Percentiles rank a stretch among this genome's conserved stretches.
Conservation (phyloP, 2,113 vertebrate species). For the Hystrix brachyura region DNA sequence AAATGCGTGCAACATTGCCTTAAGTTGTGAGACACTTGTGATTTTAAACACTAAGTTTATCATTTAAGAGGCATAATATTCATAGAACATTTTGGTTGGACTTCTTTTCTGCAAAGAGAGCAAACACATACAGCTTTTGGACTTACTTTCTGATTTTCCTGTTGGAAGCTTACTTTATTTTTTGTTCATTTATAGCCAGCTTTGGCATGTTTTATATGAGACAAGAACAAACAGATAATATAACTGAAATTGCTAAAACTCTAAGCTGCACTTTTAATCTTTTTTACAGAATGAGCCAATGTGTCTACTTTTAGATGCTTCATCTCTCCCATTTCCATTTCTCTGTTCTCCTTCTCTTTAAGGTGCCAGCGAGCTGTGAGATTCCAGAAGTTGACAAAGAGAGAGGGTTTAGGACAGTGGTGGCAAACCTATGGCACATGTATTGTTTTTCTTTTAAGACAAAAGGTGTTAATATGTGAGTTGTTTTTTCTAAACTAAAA, state of each 20-base stretch:
- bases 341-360: constrained; percentile 3
- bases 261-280: constrained; percentile 33
- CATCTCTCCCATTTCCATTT: not conserved
- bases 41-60: constrained; percentile 40
- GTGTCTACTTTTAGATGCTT: constrained; percentile 41
- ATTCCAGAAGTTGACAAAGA: constrained; percentile 31
- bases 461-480: not conserved
- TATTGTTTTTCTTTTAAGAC: not conserved
- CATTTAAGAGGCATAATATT: constrained; percentile 26
- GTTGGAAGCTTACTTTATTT: constrained; percentile 29
- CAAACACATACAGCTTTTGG: constrained; percentile 24
- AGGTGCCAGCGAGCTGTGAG: constrained; percentile 20
- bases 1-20: not conserved
- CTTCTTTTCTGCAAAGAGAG: constrained; percentile 50
- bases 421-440: not conserved
- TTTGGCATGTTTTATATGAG: constrained; percentile 11
- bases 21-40: not conserved
- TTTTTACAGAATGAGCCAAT: constrained; percentile 28
- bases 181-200: constrained; percentile 40
- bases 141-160: constrained; percentile 65
- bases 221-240: constrained; percentile 36
- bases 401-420: not conserved
- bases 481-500: not conserved
- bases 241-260: constrained; percentile 41
- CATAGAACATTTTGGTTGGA: not conserved